These are phyloP conservation scores for Malacosoma neustria DNA, from an alignment of 2,888 invertebrate genomes.

Conservation along the genomic window DNA sequence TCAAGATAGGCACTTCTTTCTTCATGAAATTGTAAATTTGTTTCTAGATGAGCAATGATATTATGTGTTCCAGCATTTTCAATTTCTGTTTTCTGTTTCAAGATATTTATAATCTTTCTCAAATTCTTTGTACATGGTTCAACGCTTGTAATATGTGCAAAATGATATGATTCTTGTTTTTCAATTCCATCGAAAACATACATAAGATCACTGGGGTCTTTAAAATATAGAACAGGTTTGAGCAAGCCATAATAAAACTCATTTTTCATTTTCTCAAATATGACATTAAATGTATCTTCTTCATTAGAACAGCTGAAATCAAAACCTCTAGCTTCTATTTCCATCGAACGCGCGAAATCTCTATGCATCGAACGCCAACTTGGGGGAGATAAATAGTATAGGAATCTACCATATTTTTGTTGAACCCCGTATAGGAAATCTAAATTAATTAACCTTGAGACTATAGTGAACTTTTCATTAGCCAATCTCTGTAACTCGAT, in stretches of 20 bases:
- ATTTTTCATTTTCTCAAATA: conserved; percentile 63
- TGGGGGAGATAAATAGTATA: conserved; percentile 79
- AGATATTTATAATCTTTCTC: conserved; percentile 49
- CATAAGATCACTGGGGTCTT: conserved; percentile 67
- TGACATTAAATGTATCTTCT: conserved; percentile 48
- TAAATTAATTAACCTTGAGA: conserved; percentile 69
- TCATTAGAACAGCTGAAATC: conserved; percentile 45
- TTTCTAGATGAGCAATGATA: conserved; percentile 38
- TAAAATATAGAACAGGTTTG: conserved; percentile 73
- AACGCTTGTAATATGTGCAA: conserved; percentile 75
- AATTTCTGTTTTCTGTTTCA: conserved; percentile 48
- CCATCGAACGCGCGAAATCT: conserved; percentile 54
- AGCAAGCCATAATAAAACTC: conserved; percentile 46
- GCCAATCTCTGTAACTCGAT: conserved; percentile 58
- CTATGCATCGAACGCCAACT: conserved; percentile 74
- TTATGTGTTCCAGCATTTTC: conserved; percentile 32
- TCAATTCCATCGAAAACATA: conserved; percentile 76
- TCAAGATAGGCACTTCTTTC: conserved; percentile 64
- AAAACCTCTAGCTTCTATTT: conserved; percentile 60
- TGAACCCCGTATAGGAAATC: conserved; percentile 77
- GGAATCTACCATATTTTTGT: conserved; percentile 79
- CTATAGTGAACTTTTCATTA: conserved; percentile 38
- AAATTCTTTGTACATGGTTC: conserved; percentile 67
- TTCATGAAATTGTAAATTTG: conserved; percentile 53
- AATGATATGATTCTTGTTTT: conserved; percentile 77